Evolutionary conservation across 2,113 vertebrate genomes (phyloP), one percentile per base, ranked within the genome.

Genomic region (Hippocampus guttulatus): DNA sequence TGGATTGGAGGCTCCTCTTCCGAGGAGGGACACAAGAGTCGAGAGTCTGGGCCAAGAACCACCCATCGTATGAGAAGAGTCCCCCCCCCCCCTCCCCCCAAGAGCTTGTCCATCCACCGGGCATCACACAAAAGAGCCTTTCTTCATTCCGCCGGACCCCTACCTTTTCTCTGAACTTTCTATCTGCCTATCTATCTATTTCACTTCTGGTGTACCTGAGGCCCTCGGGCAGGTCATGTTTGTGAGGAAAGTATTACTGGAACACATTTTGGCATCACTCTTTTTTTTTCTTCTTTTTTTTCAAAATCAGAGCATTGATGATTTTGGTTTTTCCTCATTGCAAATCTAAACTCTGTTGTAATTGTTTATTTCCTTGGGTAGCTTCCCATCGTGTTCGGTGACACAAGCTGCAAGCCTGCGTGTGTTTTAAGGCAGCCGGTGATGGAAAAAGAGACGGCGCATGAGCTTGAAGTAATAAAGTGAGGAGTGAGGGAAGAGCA

Each of bases 101-200:
- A 45, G 88, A 89, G 83, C 88, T 85, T 87, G 88, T 81, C 84
- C 87, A 79, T 91, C 85, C 79, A 84, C 76, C 52, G 30, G 25
- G 77, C 76, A 33, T 81, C 78, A 92, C 90, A 92, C 91, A 89
- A 90, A 90, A 90, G 91, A 88, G 81, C 78, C 83, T 87, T 92
- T 93, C 86, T 92, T 88, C 73, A 75, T 75, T 77, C 64, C 71
- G 84, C 15, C 16, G 58, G 57, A 61, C 63, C n/a, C 41, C 21
- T 41, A n/a, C 71, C 33, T 72, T 55, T 75, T 71, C 74, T 77
- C 69, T 76, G 27, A 25, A 23, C 14, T 10, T 47, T 15, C 27
- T 33, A 16, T 52, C 27, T 25, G 25, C 1, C 27, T 38, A 38
- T 38, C 33, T 38, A 0, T 38, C 25, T 21, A 20, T 30, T 68